Percentiles rank a stretch among this genome's conserved stretches.
Conservation (phyloP, 2,113 vertebrate genomes). For the Pterocles gutturalis region DNA sequence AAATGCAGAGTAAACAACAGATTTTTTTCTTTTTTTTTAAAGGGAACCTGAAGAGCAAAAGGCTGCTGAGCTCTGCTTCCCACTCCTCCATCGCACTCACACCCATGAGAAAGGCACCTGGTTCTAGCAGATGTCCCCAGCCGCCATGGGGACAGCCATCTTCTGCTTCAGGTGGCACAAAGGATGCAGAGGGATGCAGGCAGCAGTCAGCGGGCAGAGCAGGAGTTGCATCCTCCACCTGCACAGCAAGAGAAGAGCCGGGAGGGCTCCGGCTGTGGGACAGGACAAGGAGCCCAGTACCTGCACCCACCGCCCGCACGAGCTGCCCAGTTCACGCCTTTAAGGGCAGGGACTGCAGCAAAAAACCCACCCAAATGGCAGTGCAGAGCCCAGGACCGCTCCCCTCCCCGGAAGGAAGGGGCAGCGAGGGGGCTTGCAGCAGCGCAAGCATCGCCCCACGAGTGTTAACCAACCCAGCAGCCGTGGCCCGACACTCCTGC, state of each 20-base stretch:
- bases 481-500: rapidly evolving
- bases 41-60: neutral
- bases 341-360: neutral
- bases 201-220: neutral
- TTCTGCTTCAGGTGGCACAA: too few relatives aligned
- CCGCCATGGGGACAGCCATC: neutral
- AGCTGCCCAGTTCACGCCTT: neutral
- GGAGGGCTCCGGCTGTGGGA: neutral
- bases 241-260: neutral
- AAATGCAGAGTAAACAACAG: neutral
- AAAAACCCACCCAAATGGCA: neutral
- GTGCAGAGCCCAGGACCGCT: rapidly evolving
- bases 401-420: too few relatives aligned
- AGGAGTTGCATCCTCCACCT: neutral
- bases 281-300: neutral
- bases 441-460: neutral
- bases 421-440: neutral
- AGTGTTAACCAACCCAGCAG: neutral
- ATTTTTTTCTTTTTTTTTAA: neutral
- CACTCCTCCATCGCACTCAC: neutral
- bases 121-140: neutral
- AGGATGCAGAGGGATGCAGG: neutral
- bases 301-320: rapidly evolving
- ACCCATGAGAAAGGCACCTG: neutral
- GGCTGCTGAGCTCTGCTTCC: neutral